Base-by-base conservation (phyloP, 2,888 invertebrate genomes). In the Rhabditoides inermis region DNA sequence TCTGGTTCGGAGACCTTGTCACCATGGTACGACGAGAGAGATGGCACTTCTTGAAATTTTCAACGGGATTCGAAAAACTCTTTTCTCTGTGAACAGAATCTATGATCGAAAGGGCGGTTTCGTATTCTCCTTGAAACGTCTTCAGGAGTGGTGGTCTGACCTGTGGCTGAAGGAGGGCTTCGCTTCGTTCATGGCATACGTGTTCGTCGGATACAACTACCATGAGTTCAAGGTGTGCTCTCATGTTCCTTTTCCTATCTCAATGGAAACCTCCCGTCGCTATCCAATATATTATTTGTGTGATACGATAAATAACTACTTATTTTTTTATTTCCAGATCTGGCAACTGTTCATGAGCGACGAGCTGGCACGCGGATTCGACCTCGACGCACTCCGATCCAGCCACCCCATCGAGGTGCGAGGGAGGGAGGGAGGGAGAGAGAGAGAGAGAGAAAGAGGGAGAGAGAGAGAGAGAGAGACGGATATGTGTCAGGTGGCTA, bases 1-100 rank as follows among this genome's bases (percentile, higher is more conserved):
- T 92, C 78, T 95, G 95, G 94, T 95, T 95, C 79, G 95, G 94
- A 6, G 92, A 94, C 78, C 82, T 94, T 42, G 92, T 92, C 1
- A 94, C 94, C 25, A 92, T 94, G 91, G 82, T 80, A 61, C 45
- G 63, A n/a, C n/a, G n/a, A n/a, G n/a, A n/a, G n/a, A 1, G 28
- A 10, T 6, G 20, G n/a, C 6, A 7, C 6, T 10, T 39, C n/a
- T 6, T 18, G 18, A 18, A n/a, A n/a, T n/a, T n/a, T n/a, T n/a
- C n/a, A n/a, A n/a, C n/a, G n/a, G n/a, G n/a, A n/a, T n/a, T n/a
- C n/a, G n/a, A n/a, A n/a, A n/a, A n/a, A n/a, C n/a, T n/a, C n/a
- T n/a, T n/a, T 50, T 35, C 25, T 48, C 44, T 53, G n/a, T n/a
- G n/a, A n/a, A n/a, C n/a, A n/a, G n/a, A n/a, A n/a, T n/a, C n/a